Evolutionary conservation across 64 coral and sea anemone genomes (phyloP).

Genomic region (Stichodactyla mertensii): DNA sequence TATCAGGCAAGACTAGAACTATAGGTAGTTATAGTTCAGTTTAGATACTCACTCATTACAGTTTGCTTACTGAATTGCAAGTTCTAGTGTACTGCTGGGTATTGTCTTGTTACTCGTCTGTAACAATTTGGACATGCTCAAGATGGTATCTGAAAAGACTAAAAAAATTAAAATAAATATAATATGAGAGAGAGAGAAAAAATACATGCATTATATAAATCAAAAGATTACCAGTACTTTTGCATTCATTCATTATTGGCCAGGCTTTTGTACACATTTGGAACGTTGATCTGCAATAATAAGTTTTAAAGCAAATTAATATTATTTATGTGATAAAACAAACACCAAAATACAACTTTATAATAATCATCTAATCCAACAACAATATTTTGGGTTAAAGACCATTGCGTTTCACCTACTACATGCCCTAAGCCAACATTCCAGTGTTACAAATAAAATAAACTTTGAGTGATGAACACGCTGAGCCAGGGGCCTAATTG

Average conservation of each 20-base stretch:
- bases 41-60: too few species aligned
- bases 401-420: not conserved
- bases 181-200: not conserved
- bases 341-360: constrained; percentile 14
- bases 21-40: too few species aligned
- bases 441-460: not conserved
- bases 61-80: too few species aligned
- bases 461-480: constrained; percentile 8
- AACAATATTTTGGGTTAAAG: not conserved
- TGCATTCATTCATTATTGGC: constrained; percentile 9
- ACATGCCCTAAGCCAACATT: not conserved
- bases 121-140: too few species aligned
- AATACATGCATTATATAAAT: constrained; percentile 9
- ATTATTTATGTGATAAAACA: constrained; percentile 13
- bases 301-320: not conserved
- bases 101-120: too few species aligned
- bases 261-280: constrained; percentile 7
- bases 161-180: not conserved
- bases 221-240: constrained; percentile 14
- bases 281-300: not conserved
- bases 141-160: constrained; percentile 19
- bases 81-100: too few species aligned
- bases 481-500: constrained; percentile 9
- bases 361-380: not conserved
- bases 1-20: too few species aligned